These are phyloP conservation scores for Calidris pugnax DNA, from an alignment of 2,113 vertebrate genomes.

Conservation along the genomic window DNA sequence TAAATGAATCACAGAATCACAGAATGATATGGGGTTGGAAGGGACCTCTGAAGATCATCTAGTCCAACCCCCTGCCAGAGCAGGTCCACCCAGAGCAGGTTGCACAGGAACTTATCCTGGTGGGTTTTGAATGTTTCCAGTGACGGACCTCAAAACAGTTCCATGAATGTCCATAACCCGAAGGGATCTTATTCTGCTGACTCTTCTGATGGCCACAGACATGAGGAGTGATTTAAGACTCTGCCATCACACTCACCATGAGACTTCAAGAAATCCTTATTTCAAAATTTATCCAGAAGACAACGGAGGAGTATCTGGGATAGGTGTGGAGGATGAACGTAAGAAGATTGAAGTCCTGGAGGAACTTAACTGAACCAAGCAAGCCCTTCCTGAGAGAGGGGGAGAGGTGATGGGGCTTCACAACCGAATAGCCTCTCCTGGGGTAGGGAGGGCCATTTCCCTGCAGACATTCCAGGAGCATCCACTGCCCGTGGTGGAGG, in stretches of 20 bases:
- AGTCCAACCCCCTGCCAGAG: too few species aligned
- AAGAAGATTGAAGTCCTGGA: neutral
- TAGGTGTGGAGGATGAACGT: neutral
- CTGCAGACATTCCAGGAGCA: neutral
- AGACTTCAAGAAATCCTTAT: neutral
- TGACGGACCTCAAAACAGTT: neutral
- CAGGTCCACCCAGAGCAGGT: too few species aligned
- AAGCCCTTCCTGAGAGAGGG: neutral
- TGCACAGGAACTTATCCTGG: too few species aligned
- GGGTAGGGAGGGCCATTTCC: neutral
- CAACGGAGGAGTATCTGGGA: neutral
- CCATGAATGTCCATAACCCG: neutral
- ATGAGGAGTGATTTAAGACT: neutral
- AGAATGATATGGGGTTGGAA: too few species aligned
- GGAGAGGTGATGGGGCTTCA: neutral
- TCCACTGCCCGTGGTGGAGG: neutral
- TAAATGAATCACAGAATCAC: neutral
- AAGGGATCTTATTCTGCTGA: neutral
- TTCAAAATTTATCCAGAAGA: neutral
- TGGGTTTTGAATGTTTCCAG: too few species aligned
- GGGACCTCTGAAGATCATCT: too few species aligned
- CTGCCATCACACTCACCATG: neutral
- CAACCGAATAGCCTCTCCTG: neutral
- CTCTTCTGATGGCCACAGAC: neutral
- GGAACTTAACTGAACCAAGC: neutral